These are phyloP conservation scores for Strigops habroptila DNA, from an alignment of 2,113 vertebrate genomes.

Conservation along the genomic window DNA sequence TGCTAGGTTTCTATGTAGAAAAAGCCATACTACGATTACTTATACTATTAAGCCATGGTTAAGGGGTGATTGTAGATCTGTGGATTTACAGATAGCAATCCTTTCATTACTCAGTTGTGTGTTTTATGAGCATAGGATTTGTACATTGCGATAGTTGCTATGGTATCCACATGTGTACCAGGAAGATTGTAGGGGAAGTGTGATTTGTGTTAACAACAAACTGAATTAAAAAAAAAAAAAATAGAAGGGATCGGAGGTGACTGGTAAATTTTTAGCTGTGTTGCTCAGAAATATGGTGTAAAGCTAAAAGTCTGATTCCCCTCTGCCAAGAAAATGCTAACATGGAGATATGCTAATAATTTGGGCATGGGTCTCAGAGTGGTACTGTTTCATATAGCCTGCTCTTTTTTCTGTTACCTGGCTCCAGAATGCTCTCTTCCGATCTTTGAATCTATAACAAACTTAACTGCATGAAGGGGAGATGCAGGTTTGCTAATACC, in stretches of 20 bases:
- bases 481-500: not conserved
- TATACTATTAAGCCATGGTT: not conserved
- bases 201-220: constrained; percentile 39
- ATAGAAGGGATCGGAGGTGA: not conserved
- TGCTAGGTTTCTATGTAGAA: not conserved
- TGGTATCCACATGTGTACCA: constrained; percentile 37
- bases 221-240: not conserved
- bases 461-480: too few species aligned
- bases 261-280: not conserved
- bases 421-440: not conserved
- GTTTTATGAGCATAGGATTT: constrained; percentile 21
- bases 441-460: not conserved
- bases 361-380: not conserved
- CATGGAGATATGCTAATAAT: not conserved
- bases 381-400: not conserved
- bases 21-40: not conserved
- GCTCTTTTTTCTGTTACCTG: not conserved
- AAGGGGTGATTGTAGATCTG: constrained; percentile 18
- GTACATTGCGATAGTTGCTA: constrained; percentile 39
- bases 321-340: not conserved
- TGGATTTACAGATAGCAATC: constrained; percentile 28
- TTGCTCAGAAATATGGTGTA: not conserved
- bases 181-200: not conserved
- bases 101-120: constrained; percentile 24
- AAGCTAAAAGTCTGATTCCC: not conserved